Conservation (phyloP, 2,888 invertebrate genomes). For the Laspeyria flexula region DNA sequence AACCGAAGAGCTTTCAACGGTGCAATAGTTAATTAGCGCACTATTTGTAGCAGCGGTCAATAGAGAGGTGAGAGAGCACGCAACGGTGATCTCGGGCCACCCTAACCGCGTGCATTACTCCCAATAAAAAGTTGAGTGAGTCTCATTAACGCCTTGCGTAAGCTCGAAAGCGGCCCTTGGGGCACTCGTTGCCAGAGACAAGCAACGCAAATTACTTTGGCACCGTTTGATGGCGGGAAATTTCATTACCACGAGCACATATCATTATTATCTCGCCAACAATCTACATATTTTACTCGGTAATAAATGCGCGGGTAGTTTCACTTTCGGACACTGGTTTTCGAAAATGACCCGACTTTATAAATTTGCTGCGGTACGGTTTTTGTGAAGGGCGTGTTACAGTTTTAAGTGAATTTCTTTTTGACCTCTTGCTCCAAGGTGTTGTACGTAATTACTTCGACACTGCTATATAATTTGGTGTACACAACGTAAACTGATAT, state of each 20-base stretch:
- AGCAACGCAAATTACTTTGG: conserved; percentile 86
- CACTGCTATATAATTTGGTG: conserved; percentile 76
- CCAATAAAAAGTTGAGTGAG: conserved; percentile 72
- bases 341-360: conserved; percentile 83
- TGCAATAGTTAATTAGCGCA: not conserved
- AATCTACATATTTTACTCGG: conserved; percentile 86
- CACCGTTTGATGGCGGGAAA: conserved; percentile 86
- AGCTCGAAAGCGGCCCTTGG: conserved; percentile 85
- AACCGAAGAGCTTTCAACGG: no score
- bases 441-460: conserved; percentile 75
- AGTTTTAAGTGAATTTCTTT: conserved; percentile 86
- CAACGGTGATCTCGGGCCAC: conserved; percentile 41
- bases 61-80: conserved; percentile 11
- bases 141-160: conserved; percentile 83
- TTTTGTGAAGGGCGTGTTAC: conserved; percentile 82
- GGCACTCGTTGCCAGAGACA: conserved; percentile 82
- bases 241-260: conserved; percentile 86
- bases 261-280: conserved; percentile 85
- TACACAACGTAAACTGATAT: conserved; percentile 78
- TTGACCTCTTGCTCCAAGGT: conserved; percentile 84
- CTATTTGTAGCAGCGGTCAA: not conserved
- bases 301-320: conserved; percentile 85
- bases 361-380: conserved; percentile 70
- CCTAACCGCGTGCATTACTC: conserved; percentile 66
- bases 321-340: conserved; percentile 85